Evolutionary conservation across 2,113 vertebrate species (phyloP).

Genomic region (Heterotilapia buettikoferi): DNA sequence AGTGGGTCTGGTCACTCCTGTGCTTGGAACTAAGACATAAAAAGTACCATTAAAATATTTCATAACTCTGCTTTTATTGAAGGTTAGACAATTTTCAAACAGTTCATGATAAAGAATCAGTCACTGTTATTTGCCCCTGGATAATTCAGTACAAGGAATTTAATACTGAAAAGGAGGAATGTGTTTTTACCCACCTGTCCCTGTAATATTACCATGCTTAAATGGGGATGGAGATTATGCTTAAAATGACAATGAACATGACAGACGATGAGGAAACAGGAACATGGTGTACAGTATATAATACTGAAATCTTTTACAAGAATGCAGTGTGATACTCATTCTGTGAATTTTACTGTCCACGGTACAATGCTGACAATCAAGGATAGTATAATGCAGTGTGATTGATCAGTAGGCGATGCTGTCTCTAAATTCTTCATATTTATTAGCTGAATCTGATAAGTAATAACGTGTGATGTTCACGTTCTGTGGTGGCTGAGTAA

Average conservation of each 20-base stretch:
- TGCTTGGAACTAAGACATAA: not conserved
- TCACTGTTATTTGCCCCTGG: not conserved
- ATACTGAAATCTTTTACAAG: not conserved
- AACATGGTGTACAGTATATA: not conserved
- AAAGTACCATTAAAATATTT: not conserved
- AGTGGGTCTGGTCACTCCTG: not conserved
- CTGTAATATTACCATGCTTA: not conserved
- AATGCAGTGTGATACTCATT: not conserved
- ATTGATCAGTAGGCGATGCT: not conserved
- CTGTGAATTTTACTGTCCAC: not conserved
- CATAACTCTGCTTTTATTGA: not conserved
- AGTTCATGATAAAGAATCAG: not conserved
- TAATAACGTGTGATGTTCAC: not conserved
- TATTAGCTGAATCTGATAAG: not conserved
- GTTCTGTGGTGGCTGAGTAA: not conserved
- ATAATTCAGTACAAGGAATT: not conserved
- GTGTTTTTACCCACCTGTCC: not conserved
- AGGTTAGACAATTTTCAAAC: not conserved
- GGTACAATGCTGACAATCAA: not conserved
- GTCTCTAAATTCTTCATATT: not conserved
- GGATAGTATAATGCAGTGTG: not conserved
- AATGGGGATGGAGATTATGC: not conserved
- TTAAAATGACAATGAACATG: not conserved
- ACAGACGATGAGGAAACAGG: not conserved
- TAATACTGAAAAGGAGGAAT: not conserved